These are phyloP conservation scores for Sebastes kiyomatsui DNA, from an alignment of 2,797 vertebrate species.

Conservation along the genomic window DNA sequence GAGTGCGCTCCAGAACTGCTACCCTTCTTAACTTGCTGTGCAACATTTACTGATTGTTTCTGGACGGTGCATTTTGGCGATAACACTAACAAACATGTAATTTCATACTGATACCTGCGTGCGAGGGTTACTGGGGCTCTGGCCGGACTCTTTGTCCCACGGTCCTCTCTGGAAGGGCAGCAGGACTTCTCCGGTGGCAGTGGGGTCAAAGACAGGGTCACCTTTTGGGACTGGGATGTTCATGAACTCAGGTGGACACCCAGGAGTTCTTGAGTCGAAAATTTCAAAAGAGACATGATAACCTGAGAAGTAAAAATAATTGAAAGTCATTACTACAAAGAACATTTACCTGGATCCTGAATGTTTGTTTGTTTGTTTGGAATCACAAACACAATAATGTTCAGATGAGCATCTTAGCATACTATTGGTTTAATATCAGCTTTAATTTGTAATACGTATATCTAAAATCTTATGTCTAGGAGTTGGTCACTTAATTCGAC, in stretches of 20 bases:
- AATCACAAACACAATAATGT: neutral
- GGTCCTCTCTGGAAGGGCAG: slow-evolving; percentile 90
- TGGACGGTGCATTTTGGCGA: neutral
- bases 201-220: slow-evolving; percentile 87
- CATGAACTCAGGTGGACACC: slow-evolving; percentile 95
- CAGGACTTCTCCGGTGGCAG: slow-evolving; percentile 77
- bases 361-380: neutral
- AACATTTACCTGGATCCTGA: neutral
- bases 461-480: neutral
- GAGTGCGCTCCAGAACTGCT: neutral
- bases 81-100: neutral
- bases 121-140: slow-evolving; percentile 93
- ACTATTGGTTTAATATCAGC: neutral
- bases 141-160: slow-evolving; percentile 88
- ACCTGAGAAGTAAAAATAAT: slow-evolving; percentile 73
- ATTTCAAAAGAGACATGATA: slow-evolving; percentile 91
- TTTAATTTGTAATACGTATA: neutral
- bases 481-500: neutral
- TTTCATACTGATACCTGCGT: slow-evolving; percentile 78
- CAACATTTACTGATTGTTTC: neutral
- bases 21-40: neutral
- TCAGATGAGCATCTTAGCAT: neutral
- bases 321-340: neutral
- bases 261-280: slow-evolving; percentile 81
- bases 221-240: slow-evolving; percentile 87